Percentiles rank a stretch among this genome's conserved stretches.
phyloP scores from a whole-genome alignment of 2,888 invertebrate species.

The Latrodectus hesperus region DNA sequence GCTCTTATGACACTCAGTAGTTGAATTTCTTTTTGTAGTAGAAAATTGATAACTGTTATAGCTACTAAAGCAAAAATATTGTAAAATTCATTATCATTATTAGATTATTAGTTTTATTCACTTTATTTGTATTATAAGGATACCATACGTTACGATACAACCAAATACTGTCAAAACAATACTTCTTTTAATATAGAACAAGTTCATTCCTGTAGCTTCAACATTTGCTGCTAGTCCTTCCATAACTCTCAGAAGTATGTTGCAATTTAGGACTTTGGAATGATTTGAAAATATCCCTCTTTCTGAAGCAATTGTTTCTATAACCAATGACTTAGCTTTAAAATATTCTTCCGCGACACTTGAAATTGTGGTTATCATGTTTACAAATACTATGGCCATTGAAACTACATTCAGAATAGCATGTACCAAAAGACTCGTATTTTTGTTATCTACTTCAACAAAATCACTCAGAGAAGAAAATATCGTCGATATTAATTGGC shows the following conservation, averaged over 20 bases:
- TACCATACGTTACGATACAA: conserved; percentile 23
- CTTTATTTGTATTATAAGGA: conserved; percentile 22
- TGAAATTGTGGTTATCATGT: conserved; percentile 6
- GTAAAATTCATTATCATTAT: no score
- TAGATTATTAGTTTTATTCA: background rate
- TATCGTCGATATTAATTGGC: background rate
- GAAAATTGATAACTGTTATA: no score
- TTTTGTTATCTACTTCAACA: no score
- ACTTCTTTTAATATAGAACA: conserved; percentile 18
- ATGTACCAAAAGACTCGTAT: background rate
- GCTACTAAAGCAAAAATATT: no score
- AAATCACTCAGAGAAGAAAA: background rate
- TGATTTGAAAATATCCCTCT: background rate
- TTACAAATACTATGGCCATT: background rate
- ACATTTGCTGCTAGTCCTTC: background rate
- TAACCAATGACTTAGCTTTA: background rate
- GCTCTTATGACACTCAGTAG: no score
- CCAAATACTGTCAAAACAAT: conserved; percentile 22
- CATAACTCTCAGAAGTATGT: conserved; percentile 7
- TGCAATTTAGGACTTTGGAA: background rate
- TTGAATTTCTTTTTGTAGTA: no score
- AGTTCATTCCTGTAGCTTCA: conserved; percentile 5
- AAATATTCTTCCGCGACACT: conserved; percentile 10
- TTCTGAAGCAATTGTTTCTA: background rate
- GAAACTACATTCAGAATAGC: background rate